Percentiles rank a stretch among this genome's conserved stretches.
phyloP scores from a whole-genome alignment of 30 jellyfish, hydroid and myxozoan genomes.

The Hydractinia echinata region DNA sequence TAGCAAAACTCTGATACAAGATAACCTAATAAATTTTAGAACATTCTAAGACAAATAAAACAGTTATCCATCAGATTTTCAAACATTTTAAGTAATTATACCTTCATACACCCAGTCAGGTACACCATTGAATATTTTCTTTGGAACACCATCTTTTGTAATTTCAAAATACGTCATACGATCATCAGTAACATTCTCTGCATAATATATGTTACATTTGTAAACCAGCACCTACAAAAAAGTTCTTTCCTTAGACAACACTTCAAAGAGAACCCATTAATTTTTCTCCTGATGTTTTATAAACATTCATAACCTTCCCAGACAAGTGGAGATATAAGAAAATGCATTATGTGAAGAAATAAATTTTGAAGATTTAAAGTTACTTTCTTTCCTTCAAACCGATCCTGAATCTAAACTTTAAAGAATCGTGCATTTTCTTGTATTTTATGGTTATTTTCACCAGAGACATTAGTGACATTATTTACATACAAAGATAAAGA shows the following conservation, averaged over 20 bases:
- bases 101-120: conserved; percentile 99
- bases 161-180: conserved; percentile 39
- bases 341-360: neutral
- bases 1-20: no score
- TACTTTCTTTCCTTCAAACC: no score
- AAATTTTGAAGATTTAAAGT: neutral
- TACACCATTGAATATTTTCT: conserved; percentile 87
- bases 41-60: no score
- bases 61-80: neutral
- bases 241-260: neutral
- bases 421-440: no score
- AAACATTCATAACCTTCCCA: neutral
- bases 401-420: no score
- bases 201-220: conserved; percentile 64
- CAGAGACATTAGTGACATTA: no score
- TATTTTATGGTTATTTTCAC: no score
- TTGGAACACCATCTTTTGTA: conserved; percentile 90
- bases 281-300: neutral
- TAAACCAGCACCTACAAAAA: conserved; percentile 63
- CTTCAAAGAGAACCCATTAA: neutral
- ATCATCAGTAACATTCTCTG: conserved; percentile 25
- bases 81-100: conserved; percentile 3
- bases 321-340: neutral
- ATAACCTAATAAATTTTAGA: no score
- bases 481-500: no score